Evolutionary conservation across 2,113 vertebrate genomes (phyloP).

Genomic region (Periophthalmus modestus): DNA sequence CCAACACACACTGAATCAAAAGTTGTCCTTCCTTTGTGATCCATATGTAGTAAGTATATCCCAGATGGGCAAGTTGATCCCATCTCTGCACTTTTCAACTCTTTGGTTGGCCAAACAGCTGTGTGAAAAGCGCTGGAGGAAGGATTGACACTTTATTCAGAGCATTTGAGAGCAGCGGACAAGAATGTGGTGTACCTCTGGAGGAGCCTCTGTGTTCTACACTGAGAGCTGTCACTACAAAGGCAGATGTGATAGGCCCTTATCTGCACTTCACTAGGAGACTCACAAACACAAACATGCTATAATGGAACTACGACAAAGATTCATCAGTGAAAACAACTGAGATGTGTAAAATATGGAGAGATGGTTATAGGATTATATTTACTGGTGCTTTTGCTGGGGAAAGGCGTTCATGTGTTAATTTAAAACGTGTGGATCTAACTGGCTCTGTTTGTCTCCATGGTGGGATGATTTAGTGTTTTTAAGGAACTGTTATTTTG

Average conservation of each 20-base stretch:
- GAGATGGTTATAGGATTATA: neutral
- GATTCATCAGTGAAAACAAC: conserved; percentile 8
- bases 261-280: conserved; percentile 34
- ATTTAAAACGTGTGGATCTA: too few relatives aligned
- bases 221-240: conserved; percentile 22
- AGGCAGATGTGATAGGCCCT: conserved; percentile 37
- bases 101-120: conserved; percentile 1
- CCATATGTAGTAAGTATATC: neutral
- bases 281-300: conserved; percentile 50
- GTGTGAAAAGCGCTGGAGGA: neutral
- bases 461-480: too few relatives aligned
- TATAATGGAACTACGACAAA: conserved; percentile 41
- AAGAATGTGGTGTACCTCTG: conserved; percentile 33
- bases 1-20: conserved; percentile 3
- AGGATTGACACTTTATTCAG: conserved; percentile 14
- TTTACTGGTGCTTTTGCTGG: too few relatives aligned
- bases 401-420: neutral
- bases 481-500: too few relatives aligned
- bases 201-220: conserved; percentile 43
- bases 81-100: neutral
- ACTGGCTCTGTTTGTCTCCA: too few relatives aligned
- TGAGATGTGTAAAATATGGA: neutral
- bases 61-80: neutral
- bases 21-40: neutral
- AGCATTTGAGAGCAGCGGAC: conserved; percentile 12